phyloP scores from a whole-genome alignment of 2,113 vertebrate species.

The Lonchura striata region DNA sequence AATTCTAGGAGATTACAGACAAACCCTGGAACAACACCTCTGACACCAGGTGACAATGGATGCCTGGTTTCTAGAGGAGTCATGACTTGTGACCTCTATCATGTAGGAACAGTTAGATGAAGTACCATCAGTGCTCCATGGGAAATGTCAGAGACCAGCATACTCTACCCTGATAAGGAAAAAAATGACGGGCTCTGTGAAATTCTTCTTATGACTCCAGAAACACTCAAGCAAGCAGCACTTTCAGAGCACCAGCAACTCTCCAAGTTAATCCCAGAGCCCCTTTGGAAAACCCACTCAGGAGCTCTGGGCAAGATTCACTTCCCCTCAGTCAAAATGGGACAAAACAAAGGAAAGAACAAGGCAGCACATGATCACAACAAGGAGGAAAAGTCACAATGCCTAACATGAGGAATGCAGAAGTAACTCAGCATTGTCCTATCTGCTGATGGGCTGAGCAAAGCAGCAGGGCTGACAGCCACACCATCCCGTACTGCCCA shows the following conservation, averaged over 20 bases:
- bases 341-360: not conserved
- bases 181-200: not conserved
- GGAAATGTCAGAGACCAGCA: not conserved
- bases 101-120: constrained; percentile 17
- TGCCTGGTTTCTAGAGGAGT: not conserved
- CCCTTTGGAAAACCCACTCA: not conserved
- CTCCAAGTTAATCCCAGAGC: not conserved
- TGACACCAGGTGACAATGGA: not conserved
- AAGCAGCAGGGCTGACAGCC: too few relatives aligned
- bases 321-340: not conserved
- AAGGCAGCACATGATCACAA: not conserved
- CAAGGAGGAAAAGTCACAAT: not conserved
- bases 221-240: not conserved
- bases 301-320: not conserved
- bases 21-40: not conserved
- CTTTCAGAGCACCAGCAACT: not conserved
- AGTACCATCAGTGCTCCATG: not conserved
- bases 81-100: not conserved
- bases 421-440: not conserved
- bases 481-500: not conserved
- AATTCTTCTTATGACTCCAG: not conserved
- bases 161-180: not conserved
- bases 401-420: not conserved
- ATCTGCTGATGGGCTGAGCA: not conserved
- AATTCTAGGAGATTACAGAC: not conserved